Percentiles rank a stretch among this genome's conserved stretches.
These are phyloP conservation scores for Geodia barretti DNA, from an alignment of 37 sponge, comb jelly and placozoan species.

Conservation along the genomic window DNA sequence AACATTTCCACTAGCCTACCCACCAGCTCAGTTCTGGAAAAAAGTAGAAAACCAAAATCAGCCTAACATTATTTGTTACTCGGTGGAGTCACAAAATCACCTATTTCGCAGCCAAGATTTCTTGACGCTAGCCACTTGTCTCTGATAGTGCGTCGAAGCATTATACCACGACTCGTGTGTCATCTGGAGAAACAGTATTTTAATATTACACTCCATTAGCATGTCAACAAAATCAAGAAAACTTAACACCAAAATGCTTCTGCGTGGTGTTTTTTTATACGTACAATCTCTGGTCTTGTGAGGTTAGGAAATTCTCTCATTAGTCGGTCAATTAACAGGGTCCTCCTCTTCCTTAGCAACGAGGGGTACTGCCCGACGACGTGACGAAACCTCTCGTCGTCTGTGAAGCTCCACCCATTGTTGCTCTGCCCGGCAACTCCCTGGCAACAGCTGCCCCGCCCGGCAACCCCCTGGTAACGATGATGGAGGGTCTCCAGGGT, in stretches of 20 bases:
- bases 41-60: background rate
- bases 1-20: background rate
- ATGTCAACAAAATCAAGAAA: no score
- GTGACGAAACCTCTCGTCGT: slow-evolving; percentile 17
- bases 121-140: background rate
- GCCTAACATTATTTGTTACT: background rate
- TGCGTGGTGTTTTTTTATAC: no score
- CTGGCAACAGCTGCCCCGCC: no score
- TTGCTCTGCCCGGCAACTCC: no score
- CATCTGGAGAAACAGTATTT: slow-evolving; percentile 36
- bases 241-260: no score
- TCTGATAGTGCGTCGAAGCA: slow-evolving; percentile 15
- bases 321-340: slow-evolving; percentile 57
- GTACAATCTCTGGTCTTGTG: slow-evolving; percentile 42
- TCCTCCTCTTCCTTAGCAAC: slow-evolving; percentile 8
- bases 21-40: background rate
- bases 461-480: background rate
- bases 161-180: slow-evolving; percentile 38
- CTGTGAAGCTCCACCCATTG: slow-evolving; percentile 57
- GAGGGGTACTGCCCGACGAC: slow-evolving; percentile 66
- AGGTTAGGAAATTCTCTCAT: slow-evolving; percentile 60
- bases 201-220: no score
- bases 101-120: background rate
- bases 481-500: background rate
- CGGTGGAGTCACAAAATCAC: background rate